These are phyloP conservation scores for Siniperca obscura DNA, from an alignment of 2,797 vertebrate species.

Conservation along the genomic window DNA sequence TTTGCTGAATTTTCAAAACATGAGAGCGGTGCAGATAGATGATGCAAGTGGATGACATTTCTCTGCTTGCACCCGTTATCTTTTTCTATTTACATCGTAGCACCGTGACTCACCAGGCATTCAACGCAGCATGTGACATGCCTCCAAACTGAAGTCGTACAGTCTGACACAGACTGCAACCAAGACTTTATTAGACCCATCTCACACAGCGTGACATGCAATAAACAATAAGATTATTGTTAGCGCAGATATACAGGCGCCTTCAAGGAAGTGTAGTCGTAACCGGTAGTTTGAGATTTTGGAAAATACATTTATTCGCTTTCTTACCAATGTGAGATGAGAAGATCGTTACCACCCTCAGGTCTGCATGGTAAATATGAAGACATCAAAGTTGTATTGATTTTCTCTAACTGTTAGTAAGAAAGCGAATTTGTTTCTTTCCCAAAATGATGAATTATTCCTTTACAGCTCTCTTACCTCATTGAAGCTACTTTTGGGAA, in stretches of 20 bases:
- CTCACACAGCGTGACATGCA: too few species aligned
- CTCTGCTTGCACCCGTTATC: not conserved
- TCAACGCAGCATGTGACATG: too few species aligned
- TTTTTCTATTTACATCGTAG: not conserved
- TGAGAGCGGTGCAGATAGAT: not conserved
- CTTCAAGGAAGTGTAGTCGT: not conserved
- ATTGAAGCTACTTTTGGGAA: slow-evolving; percentile 89
- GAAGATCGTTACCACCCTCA: not conserved
- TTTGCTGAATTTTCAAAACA: not conserved
- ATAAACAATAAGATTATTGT: too few species aligned
- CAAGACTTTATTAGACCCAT: too few species aligned
- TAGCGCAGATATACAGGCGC: too few species aligned
- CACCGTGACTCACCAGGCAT: not conserved
- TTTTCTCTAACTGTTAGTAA: too few species aligned
- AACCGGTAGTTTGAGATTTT: not conserved
- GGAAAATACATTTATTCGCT: not conserved
- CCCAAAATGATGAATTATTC: not conserved
- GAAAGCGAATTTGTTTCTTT: too few species aligned
- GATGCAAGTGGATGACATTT: not conserved
- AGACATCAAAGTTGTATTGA: not conserved
- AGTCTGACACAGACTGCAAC: too few species aligned
- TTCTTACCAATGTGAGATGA: not conserved
- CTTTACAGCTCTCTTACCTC: slow-evolving; percentile 83
- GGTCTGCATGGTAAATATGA: not conserved
- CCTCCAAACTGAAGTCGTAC: too few species aligned